Base-by-base conservation (phyloP, 2,797 vertebrate species). In the Mormyrops boulengeri region DNA sequence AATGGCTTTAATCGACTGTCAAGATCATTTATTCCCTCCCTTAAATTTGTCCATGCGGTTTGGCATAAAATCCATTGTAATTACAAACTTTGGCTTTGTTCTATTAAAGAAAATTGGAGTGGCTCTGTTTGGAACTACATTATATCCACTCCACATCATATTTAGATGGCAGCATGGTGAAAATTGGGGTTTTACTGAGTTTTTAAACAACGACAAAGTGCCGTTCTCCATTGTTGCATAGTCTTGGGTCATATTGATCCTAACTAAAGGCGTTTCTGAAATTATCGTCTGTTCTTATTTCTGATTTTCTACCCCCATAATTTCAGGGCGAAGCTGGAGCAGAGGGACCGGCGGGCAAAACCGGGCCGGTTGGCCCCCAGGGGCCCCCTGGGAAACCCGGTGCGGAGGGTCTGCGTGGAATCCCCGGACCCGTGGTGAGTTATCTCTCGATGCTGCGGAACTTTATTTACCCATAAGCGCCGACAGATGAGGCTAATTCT, bases 391-490 rank as follows among this genome's bases (percentile, higher is more conserved):
- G 99, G 90, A 99, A 99, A 92, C 55, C 97, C 82, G 99, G 99
- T 73, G 95, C 98, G 38, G 99, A 99, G 85, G 99, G 98, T 92
- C 96, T 99, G 41, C 96, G 98, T 88, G 99, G 98, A 89, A 99
- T 99, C 92, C 99, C 99, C 34, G 98, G 99, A 34, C 97, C 99
- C 88, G 98, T 99, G 95, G 98, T 99, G 89, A 97, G 97, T 93
- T 90, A 14, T 30, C 47, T 34, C 22, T 17, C 22, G 5, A 30
- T 4, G 17, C 84, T 17, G 9, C 3, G 19, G 49, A 30, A 52
- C 47, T 86, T 53, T 30, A 55, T 53, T 86, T 86, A 17, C 84
- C 26, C n/a, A 85, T 30, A 85, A 52, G 11, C 84, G 12, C 41
- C 5, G 22, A 80, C 38, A 7, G n/a, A 50, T 85, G n/a, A 73